These are phyloP conservation scores for Drosophila littoralis DNA, from an alignment of 1,140 invertebrate genomes.

Conservation along the genomic window DNA sequence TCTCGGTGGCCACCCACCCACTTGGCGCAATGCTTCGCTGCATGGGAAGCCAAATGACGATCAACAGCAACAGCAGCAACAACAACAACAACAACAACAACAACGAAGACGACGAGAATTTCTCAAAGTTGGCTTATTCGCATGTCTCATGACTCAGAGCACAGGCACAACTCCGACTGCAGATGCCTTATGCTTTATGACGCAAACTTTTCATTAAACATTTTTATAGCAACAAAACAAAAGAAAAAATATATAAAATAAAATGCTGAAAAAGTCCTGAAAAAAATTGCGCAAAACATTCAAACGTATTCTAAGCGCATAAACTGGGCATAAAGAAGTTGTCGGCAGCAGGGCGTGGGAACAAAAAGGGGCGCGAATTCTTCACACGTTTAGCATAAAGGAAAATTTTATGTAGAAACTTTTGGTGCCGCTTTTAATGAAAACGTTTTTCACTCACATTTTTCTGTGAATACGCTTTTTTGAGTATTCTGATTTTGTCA, in stretches of 20 bases:
- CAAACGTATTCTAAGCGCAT: slow-evolving; percentile 53
- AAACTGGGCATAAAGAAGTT: slow-evolving; percentile 40
- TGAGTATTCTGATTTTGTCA: no score
- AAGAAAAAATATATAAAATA: slow-evolving; percentile 4
- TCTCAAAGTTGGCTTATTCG: slow-evolving; percentile 29
- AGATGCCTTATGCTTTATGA: slow-evolving; percentile 42
- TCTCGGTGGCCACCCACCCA: slow-evolving; percentile 29
- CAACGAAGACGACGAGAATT: neutral
- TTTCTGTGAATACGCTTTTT: no score
- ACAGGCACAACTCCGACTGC: neutral
- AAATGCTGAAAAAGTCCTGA: slow-evolving; percentile 9
- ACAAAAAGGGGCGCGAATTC: slow-evolving; percentile 32
- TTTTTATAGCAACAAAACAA: slow-evolving; percentile 40
- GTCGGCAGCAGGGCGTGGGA: neutral
- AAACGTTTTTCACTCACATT: slow-evolving; percentile 3
- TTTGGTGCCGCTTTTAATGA: slow-evolving; percentile 51
- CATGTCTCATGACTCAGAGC: slow-evolving; percentile 17
- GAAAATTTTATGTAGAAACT: slow-evolving; percentile 56
- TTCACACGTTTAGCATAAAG: slow-evolving; percentile 60
- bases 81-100: slow-evolving; percentile 1
- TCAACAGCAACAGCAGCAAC: slow-evolving; percentile 14
- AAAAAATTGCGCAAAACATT: slow-evolving; percentile 35
- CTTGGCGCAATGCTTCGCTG: slow-evolving; percentile 50
- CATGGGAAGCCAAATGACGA: slow-evolving; percentile 49
- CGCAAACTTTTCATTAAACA: slow-evolving; percentile 53